Base-by-base conservation (phyloP, 2,888 invertebrate species). In the Malthinus seriepunctatus region DNA sequence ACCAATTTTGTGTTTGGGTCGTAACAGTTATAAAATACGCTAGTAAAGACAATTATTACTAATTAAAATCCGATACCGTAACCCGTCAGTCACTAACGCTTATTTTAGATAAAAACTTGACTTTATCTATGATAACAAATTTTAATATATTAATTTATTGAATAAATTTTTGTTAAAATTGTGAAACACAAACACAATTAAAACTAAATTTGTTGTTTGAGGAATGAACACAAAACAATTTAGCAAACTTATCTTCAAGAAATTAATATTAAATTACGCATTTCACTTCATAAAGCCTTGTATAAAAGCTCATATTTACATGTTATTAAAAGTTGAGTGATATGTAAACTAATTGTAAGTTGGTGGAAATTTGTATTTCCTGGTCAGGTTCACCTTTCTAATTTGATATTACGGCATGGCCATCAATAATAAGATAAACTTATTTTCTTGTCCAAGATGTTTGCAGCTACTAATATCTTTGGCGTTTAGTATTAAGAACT, bases 251-350 rank as follows among this genome's bases (percentile, higher is more conserved):
- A 32, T 10, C n/a, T 32, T 39, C 42, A 31, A 49, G 33, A 44
- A 51, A 38, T 33, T 39, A 38, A 1, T 32, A 50, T 50, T 51
- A 23, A 51, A 51, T 51, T 51, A 51, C 42, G 33, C 34, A 11
- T 34, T 44, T 33, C 33, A 39, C 39, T 51, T 51, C 39, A 51
- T 51, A 44, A 51, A 42, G 39, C 42, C 15, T 12, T 44, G 11
- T 34, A 15, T 34, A 44, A 34, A 39, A 33, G 44, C 42, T 51
- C 51, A 33, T 51, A 23, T 44, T 51, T 51, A 51, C 42, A 34
- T 42, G 12, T 51, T 51, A 44, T 44, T 51, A 51, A 44, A 51
- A 51, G 42, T 51, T 51, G 42, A 34, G 42, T 51, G 51, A 51
- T 51, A 42, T 42, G 51, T 42, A 42, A 51, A 42, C 51, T 51